Conservation (phyloP, 2,888 invertebrate species). For the Agrochola lychnidis region DNA sequence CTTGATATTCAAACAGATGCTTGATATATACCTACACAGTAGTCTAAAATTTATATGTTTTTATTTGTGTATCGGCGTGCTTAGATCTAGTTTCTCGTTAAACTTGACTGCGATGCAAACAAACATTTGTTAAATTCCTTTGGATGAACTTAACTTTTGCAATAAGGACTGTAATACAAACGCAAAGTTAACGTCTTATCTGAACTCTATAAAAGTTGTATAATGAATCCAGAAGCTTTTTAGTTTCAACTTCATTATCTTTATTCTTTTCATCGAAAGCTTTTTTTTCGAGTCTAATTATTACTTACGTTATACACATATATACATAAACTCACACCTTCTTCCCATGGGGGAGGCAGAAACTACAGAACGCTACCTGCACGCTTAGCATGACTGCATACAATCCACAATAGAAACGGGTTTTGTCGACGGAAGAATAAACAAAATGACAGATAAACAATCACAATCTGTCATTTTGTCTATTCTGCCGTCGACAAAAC, state of each 20-base stretch:
- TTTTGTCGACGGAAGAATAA: too few species aligned
- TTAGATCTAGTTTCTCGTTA: constrained; percentile 48
- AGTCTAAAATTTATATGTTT: constrained; percentile 18
- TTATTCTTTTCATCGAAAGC: constrained; percentile 14
- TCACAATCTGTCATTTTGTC: too few species aligned
- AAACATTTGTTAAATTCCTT: constrained; percentile 44
- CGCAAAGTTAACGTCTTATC: constrained; percentile 49
- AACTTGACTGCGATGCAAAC: constrained; percentile 49
- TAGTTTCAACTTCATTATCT: constrained; percentile 22
- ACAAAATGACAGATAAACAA: too few species aligned
- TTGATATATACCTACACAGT: constrained; percentile 18
- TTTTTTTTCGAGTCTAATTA: neutral
- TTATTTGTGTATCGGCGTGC: neutral
- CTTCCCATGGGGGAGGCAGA: too few species aligned
- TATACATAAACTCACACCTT: too few species aligned
- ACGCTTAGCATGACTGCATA: too few species aligned
- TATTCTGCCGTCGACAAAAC: too few species aligned
- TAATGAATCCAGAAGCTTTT: constrained; percentile 49
- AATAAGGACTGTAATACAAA: constrained; percentile 66
- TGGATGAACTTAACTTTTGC: constrained; percentile 65
- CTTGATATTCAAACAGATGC: constrained; percentile 11
- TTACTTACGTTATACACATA: too few species aligned
- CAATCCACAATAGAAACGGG: too few species aligned
- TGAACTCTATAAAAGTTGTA: constrained; percentile 57
- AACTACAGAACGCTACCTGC: too few species aligned